phyloP scores from a whole-genome alignment of 2,888 invertebrate species.

The Dolichopus griseipennis region DNA sequence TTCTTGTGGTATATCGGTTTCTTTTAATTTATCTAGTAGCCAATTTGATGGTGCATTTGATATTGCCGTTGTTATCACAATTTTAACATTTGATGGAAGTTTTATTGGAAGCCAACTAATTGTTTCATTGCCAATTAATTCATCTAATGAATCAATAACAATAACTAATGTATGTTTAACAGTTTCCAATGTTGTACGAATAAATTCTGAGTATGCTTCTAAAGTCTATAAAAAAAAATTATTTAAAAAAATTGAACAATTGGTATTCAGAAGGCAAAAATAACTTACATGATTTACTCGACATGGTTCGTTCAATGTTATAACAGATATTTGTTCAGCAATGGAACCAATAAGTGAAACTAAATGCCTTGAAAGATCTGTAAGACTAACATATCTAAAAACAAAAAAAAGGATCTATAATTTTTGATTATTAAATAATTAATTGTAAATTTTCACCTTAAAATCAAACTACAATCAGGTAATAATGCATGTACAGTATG shows the following conservation, averaged over 20 bases:
- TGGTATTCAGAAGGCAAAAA: neutral
- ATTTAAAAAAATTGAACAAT: neutral
- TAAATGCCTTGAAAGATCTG: conserved; percentile 36
- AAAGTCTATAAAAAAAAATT: conserved; percentile 50
- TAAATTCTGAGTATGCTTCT: conserved; percentile 56
- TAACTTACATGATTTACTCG: conserved; percentile 52
- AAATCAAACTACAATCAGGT: conserved; percentile 51
- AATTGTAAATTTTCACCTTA: conserved; percentile 31
- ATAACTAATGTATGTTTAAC: conserved; percentile 54
- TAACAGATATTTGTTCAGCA: conserved; percentile 63
- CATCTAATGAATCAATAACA: conserved; percentile 68
- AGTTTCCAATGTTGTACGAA: conserved; percentile 38
- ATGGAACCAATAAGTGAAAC: conserved; percentile 58
- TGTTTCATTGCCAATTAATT: conserved; percentile 45
- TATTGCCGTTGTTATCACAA: conserved; percentile 53
- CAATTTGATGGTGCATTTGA: conserved; percentile 24
- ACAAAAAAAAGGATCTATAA: neutral
- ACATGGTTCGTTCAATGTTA: conserved; percentile 58
- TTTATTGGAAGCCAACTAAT: conserved; percentile 68
- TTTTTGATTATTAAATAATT: neutral
- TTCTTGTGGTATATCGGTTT: conserved; percentile 33
- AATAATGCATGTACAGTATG: conserved; percentile 56
- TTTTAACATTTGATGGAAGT: conserved; percentile 64
- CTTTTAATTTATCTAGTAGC: conserved; percentile 27
- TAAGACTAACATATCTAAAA: conserved; percentile 35